phyloP scores from a whole-genome alignment of 1,140 invertebrate genomes.

The Danaus plexippus region DNA sequence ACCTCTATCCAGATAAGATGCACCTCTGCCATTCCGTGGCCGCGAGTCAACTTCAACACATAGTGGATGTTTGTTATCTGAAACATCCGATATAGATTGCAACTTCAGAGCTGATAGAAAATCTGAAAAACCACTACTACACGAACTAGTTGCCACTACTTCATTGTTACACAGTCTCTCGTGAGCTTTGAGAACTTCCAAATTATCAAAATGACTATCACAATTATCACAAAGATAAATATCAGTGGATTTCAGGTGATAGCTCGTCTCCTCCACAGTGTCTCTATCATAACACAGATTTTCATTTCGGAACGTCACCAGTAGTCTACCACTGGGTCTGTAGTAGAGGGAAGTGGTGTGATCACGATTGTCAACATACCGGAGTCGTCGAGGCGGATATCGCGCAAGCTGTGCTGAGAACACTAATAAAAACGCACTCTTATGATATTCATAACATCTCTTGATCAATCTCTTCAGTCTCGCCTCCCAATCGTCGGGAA shows the following conservation, averaged over 20 bases:
- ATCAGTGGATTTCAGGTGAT: conserved; percentile 64
- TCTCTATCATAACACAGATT: conserved; percentile 76
- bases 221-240: conserved; percentile 84
- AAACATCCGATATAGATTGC: conserved; percentile 23
- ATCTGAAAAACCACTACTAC: conserved; percentile 44
- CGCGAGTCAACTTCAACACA: conserved; percentile 27
- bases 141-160: conserved; percentile 28
- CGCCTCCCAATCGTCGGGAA: conserved; percentile 74
- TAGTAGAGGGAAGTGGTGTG: conserved; percentile 81
- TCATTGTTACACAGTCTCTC: conserved; percentile 65
- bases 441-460: conserved; percentile 80
- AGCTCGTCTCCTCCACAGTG: conserved; percentile 39
- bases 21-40: conserved; percentile 41
- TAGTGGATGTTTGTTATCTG: conserved; percentile 13
- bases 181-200: conserved; percentile 52
- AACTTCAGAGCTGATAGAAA: conserved; percentile 56
- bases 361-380: conserved; percentile 81
- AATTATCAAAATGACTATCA: conserved; percentile 73
- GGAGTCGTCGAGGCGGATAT: conserved; percentile 75
- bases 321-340: conserved; percentile 74
- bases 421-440: conserved; percentile 78
- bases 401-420: conserved; percentile 79
- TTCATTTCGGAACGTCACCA: conserved; percentile 83
- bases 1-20: conserved; percentile 51
- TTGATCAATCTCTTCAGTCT: conserved; percentile 78